Base-by-base conservation (phyloP, 2,113 vertebrate species). In the Indri indri region DNA sequence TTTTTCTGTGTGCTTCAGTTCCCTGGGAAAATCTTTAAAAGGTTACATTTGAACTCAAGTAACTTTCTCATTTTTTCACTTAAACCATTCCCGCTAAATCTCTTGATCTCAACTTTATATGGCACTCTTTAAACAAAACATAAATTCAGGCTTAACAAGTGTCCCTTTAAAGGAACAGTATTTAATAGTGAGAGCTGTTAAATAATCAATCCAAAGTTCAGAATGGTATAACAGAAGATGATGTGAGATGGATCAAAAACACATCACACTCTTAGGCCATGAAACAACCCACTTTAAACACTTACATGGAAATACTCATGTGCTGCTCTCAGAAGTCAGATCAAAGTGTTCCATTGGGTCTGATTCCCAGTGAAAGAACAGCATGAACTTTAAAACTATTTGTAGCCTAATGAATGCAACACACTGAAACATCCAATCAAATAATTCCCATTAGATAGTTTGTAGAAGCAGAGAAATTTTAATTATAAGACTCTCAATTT, bases 81-180 rank as follows among this genome's bases (percentile, higher is more conserved):
- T 85, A 83, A 88, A 52, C 13, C 40, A 83, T 89, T 79, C 3
- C 17, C 32, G 25, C 16, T 2, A 71, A 87, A 94, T 84, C 42
- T 84, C 89, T 88, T 77, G 6, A 79, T 85, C 82, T 93, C 73
- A 57, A 66, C 54, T 74, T 97, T 91, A 73, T 88, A 85, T 76
- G 63, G 18, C 30, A 89, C 42, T 85, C 84, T 95, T 93, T 90
- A 96, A 95, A 93, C 89, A 95, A 94, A 95, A 81, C 84, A 68
- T 76, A 93, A 97, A 95, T 85, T 93, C 52, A 52, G 45, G 50
- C 68, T 83, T 93, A 79, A 91, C 50, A 59, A 80, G 71, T 27
- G 42, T 71, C 90, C 79, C 63, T 96, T 96, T 93, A 95, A 97
- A 93, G 88, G 81, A 83, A 94, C 32, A 95, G 34, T 50, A 74